Percentiles rank a stretch among this genome's conserved stretches.
Conservation (phyloP, 2,113 vertebrate genomes). For the Rynchops niger region DNA sequence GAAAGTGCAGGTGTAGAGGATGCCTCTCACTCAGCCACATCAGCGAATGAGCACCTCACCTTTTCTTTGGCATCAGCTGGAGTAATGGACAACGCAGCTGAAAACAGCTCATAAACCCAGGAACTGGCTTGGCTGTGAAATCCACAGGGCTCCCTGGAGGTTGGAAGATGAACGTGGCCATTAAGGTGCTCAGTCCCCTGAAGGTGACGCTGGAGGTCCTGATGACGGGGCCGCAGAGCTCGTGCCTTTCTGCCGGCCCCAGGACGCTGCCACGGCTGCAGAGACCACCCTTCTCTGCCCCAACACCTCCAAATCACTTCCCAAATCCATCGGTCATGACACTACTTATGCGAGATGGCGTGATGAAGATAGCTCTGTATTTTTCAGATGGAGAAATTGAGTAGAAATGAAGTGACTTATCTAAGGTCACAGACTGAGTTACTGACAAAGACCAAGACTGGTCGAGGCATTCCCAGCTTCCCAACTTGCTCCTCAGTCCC, state of each 20-base stretch:
- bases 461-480: neutral
- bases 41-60: neutral
- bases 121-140: neutral
- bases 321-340: neutral
- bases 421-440: neutral
- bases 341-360: neutral
- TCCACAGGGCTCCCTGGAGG: neutral
- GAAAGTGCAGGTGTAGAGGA: neutral
- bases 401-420: neutral
- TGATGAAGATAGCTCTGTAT: neutral
- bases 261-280: rapidly evolving
- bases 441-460: neutral
- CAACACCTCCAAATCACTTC: neutral
- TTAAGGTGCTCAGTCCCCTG: neutral
- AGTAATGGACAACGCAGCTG: neutral
- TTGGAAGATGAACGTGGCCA: neutral
- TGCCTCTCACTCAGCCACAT: neutral
- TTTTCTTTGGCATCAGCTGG: neutral
- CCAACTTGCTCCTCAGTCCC: neutral
- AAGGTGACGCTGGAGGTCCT: neutral
- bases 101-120: neutral
- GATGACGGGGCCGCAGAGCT: neutral
- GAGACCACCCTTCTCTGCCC: neutral
- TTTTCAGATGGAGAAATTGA: neutral
- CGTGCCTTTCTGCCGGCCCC: neutral